Conservation (phyloP, 2,113 vertebrate genomes). For the Harpagus bidentatus region DNA sequence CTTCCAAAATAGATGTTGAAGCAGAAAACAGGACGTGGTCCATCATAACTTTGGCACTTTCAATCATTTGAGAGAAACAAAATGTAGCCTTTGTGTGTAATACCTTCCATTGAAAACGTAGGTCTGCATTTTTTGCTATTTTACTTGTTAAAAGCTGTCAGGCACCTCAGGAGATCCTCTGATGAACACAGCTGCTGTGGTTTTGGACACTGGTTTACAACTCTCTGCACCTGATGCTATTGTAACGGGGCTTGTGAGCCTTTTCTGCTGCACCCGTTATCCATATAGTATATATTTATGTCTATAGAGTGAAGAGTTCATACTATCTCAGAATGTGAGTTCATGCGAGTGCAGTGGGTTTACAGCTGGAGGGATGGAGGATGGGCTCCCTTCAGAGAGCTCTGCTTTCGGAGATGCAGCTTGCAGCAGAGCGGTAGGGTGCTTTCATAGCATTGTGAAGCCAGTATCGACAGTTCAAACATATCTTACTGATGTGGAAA, state of each 20-base stretch:
- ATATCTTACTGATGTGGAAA: neutral
- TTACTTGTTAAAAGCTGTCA: neutral
- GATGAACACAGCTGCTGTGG: neutral
- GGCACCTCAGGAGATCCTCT: neutral
- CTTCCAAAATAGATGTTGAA: neutral
- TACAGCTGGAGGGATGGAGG: neutral
- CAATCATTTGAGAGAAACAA: neutral
- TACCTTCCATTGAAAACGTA: neutral
- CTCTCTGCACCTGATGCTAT: neutral
- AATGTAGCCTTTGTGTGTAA: neutral
- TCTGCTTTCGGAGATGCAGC: neutral
- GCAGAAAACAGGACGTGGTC: neutral
- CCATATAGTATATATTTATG: neutral
- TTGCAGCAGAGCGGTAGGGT: neutral
- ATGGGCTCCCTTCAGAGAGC: neutral
- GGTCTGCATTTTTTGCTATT: neutral
- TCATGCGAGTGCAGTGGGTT: neutral
- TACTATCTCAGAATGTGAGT: neutral
- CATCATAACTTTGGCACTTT: neutral
- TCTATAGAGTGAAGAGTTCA: neutral
- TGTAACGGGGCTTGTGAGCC: neutral
- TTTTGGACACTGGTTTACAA: neutral
- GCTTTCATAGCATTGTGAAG: neutral
- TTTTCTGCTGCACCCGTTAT: neutral
- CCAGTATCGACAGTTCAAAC: neutral